A percentile compares a stretch with the other conserved stretches of the same genome.
These are phyloP conservation scores for Amphiprion clarkii DNA, from an alignment of 2,797 vertebrate species.

Conservation along the genomic window DNA sequence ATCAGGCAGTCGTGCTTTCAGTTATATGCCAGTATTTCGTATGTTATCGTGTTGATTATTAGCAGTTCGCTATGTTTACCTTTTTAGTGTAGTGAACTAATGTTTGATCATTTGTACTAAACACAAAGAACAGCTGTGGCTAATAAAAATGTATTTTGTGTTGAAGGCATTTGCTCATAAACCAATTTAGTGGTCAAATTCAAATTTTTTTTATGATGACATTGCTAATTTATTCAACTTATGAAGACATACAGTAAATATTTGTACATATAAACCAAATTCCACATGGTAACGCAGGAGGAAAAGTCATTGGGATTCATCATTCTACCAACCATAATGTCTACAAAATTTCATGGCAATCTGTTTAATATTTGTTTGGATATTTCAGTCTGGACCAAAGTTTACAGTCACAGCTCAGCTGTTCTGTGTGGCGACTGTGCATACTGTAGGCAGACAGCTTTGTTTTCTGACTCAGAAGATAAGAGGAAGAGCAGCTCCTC, in stretches of 20 bases:
- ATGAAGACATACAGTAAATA: too few relatives aligned
- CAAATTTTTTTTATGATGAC: background rate
- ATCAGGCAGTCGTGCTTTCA: background rate
- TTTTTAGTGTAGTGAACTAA: background rate
- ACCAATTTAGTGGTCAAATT: background rate
- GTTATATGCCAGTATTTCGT: background rate
- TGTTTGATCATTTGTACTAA: background rate
- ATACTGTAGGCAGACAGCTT: constrained; percentile 42
- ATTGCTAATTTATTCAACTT: background rate
- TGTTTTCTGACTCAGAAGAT: constrained; percentile 55
- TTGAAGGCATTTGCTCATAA: background rate
- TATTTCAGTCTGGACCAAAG: background rate
- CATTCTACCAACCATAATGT: background rate
- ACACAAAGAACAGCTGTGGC: background rate
- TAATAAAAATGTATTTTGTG: background rate
- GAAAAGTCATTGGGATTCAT: background rate
- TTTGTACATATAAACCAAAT: too few relatives aligned
- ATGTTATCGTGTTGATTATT: background rate
- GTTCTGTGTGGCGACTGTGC: constrained; percentile 36
- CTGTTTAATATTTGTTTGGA: background rate
- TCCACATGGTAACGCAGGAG: background rate
- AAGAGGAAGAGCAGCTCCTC: constrained; percentile 25
- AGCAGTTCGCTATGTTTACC: background rate
- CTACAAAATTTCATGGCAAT: background rate
- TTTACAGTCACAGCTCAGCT: constrained; percentile 43